Base-by-base conservation (phyloP, 1,140 invertebrate species). In the Aphelenchoides fujianensis region DNA sequence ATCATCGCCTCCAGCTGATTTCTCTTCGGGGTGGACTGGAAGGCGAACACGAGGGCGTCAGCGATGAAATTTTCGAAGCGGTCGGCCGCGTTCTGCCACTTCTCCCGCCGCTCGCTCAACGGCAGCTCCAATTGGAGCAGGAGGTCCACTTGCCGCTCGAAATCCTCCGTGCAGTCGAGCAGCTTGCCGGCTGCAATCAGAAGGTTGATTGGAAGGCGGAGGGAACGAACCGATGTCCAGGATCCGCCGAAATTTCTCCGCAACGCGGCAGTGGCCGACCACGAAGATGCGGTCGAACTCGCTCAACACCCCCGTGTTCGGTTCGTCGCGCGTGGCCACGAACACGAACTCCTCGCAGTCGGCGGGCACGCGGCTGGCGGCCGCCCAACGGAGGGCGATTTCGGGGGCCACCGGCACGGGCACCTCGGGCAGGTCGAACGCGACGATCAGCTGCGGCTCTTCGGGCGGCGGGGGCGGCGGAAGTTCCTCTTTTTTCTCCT, bases 51-150 rank as follows among this genome's bases (percentile, higher is more conserved):
- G 12, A 69, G 23, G n/a, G 67, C 68, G 30, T 69, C 67, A 12
- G 64, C 27, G 16, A 69, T 69, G 62, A 69, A 69, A 32, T 69
- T 69, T 3, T 69, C 67, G 30, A 69, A 69, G 12, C 67, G 67
- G 34, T 69, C 37, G 61, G 30, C 67, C n/a, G 16, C 63, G 7
- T 69, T 30, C 30, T 69, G 67, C 67, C 67, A 69, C 71, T 69
- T 69, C 37, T 70, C 67, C 2, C 2, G 2, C 62, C 34, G 23
- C 16, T 69, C 64, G 1, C 28, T 3, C 23, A 19, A 19, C 16
- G 27, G 2, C 16, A 30, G 31, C 61, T 69, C 57, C 1, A 69
- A 16, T 28, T 69, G 57, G 12, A 69, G 61, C 64, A 69, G 2
- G 23, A 69, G n/a, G 30, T 69, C 64, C 16, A 69, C 37, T 69